Base-by-base conservation (phyloP, 2,888 invertebrate species). In the Nomada fucata region DNA sequence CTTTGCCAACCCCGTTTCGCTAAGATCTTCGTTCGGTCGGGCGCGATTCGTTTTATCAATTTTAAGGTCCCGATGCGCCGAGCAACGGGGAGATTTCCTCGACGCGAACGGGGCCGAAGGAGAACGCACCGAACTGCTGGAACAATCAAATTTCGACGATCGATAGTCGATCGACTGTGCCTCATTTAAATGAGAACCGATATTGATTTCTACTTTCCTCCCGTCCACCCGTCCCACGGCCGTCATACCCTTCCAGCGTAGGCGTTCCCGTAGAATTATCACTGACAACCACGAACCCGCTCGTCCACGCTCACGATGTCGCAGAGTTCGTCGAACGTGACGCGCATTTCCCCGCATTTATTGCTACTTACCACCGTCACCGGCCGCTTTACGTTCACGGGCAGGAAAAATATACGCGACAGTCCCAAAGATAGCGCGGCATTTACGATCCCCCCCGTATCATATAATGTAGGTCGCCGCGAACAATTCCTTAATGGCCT, bases 391-490 rank as follows among this genome's bases (percentile, higher is more conserved):
- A 13, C 23, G 13, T 7, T 57, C 9, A 15, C 1, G 1, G 15
- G n/a, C 10, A 18, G 42, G 5, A 11, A 5, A 29, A 55, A 2
- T 52, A 60, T 18, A 36, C 15, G 47, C 2, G 3, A 20, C 53
- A 47, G 20, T 44, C 13, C 15, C 20, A 26, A 53, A 53, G 23
- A 53, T 20, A 60, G 0, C 20, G 29, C 4, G 53, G 13, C 44
- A 42, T 68, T 68, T 68, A 67, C 50, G 74, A 74, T 26, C 67
- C 15, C n/a, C 47, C 47, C 44, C 52, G 74, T 7, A 23, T 61
- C 20, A 20, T 59, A 53, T 18, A 68, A 76, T 63, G 23, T 76
- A 55, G 76, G 76, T 57, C 70, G 36, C n/a, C 60, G 13, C 13
- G 71, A 57, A 55, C 26, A 44, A 23, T 26, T 23, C 29, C 50